phyloP scores from a whole-genome alignment of 2,888 invertebrate genomes.

The Germaria angustata region DNA sequence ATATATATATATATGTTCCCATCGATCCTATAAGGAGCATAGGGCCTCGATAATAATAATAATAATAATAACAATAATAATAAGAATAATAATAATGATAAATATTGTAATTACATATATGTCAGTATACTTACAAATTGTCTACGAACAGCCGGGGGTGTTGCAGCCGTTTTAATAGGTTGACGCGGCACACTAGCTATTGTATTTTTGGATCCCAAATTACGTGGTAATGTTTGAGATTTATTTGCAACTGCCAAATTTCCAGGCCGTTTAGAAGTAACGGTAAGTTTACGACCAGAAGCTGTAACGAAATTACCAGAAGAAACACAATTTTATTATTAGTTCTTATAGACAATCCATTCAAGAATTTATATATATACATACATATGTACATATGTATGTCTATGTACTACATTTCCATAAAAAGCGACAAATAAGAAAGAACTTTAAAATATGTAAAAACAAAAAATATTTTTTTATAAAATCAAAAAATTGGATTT shows the following conservation, averaged over 20 bases:
- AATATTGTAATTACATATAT: too few species aligned
- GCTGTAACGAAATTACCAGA: conserved; percentile 81
- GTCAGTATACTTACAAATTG: conserved; percentile 82
- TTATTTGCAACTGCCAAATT: conserved; percentile 86
- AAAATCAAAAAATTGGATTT: too few species aligned
- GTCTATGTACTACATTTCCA: not conserved
- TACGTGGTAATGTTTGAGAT: conserved; percentile 92
- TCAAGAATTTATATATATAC: not conserved
- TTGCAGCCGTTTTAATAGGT: conserved; percentile 87
- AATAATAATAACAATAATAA: too few species aligned
- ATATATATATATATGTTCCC: too few species aligned
- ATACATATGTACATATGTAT: too few species aligned
- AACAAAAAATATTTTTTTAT: not conserved
- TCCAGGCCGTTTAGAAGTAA: conserved; percentile 86
- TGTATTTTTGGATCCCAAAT: conserved; percentile 85
- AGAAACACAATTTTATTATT: not conserved
- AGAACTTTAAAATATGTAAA: conserved; percentile 10
- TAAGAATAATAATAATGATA: too few species aligned
- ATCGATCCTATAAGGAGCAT: too few species aligned
- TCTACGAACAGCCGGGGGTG: conserved; percentile 92
- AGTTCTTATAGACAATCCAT: not conserved
- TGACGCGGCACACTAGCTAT: conserved; percentile 80
- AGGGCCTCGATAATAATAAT: too few species aligned
- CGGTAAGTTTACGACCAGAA: conserved; percentile 89
- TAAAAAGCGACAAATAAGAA: conserved; percentile 48